Evolutionary conservation across 2,888 invertebrate genomes (phyloP).

Genomic region (Xylota sylvarum): DNA sequence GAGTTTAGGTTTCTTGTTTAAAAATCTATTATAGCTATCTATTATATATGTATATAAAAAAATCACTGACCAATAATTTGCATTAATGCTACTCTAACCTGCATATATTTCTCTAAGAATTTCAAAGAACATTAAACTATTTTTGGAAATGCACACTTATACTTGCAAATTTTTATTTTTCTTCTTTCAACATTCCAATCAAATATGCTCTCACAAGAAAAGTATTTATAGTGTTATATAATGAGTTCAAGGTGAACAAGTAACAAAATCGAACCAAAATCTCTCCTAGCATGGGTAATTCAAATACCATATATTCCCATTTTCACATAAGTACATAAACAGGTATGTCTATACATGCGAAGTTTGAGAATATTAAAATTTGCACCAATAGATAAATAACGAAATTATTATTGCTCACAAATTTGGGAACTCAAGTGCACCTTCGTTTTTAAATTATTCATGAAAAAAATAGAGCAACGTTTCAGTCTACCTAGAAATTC

Average conservation of each 20-base stretch:
- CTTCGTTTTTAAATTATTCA: no score
- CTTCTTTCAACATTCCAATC: neutral
- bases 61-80: neutral
- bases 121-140: neutral
- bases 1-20: neutral
- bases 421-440: neutral
- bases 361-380: neutral
- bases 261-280: neutral
- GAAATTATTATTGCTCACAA: neutral
- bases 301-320: neutral
- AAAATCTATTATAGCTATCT: neutral
- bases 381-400: neutral
- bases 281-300: neutral
- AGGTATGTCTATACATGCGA: neutral
- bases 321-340: neutral
- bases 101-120: neutral
- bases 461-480: no score
- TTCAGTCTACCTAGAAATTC: no score
- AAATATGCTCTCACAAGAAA: neutral
- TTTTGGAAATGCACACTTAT: neutral
- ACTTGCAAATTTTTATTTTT: conserved; percentile 11
- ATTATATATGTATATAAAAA: neutral
- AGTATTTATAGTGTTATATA: neutral
- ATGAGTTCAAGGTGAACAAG: conserved; percentile 29
- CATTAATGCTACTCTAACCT: neutral